Base-by-base conservation (phyloP, 2,888 invertebrate species). In the Eutolmus rufibarbis region DNA sequence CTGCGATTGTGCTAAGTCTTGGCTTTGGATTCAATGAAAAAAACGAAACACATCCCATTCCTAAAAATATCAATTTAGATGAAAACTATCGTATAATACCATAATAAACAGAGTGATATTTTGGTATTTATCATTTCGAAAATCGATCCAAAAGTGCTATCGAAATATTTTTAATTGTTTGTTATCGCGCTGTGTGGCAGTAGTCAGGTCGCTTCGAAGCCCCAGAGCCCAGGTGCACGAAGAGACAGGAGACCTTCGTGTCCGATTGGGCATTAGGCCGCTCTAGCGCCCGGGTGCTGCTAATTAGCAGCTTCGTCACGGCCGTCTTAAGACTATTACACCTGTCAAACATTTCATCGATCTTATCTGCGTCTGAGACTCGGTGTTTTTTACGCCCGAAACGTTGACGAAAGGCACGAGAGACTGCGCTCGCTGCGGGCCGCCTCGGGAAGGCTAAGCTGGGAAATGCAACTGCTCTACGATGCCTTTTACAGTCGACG, bases 261-360 rank as follows among this genome's bases (percentile, higher is more conserved):
- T 46, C 28, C 12, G 79, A 79, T 79, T 79, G 51, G 28, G 28
- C 28, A 31, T 79, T 79, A 79, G 28, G 66, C 23, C 19, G 46
- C 46, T 46, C 14, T 46, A 43, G 23, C 78, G 19, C 28, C 43
- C n/a, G 56, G 23, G 19, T 37, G 40, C 3, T 16, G 51, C 51
- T 79, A 79, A 79, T 79, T 79, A 79, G 31, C 46, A 79, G 28
- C 51, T 51, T 51, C 51, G 51, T 51, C 79, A 79, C 51, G 79
- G 79, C n/a, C 79, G 79, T 46, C 51, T 79, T 79, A 79, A 31
- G 79, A 79, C 12, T 51, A 56, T 79, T 79, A 79, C 79, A 79
- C 79, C 79, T 79, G 79, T 79, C 79, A 79, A 79, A 79, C 79
- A 79, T 79, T 79, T 79, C 79, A 79, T 79, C 79, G 79, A 79